Conservation (phyloP, 1,140 invertebrate genomes). For the Anastatus disparis region DNA sequence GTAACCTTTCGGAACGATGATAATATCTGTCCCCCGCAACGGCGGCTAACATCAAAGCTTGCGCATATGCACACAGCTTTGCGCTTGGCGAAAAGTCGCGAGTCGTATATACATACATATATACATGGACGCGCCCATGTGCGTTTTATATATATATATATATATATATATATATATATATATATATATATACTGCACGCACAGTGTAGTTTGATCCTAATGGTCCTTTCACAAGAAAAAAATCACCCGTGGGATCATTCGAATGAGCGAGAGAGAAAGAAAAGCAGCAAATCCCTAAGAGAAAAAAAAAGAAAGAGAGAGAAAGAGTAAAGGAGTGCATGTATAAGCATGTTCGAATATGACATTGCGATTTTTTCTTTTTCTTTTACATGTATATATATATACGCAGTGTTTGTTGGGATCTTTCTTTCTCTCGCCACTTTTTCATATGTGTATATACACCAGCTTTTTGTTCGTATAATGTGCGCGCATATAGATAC, state of each 20-base stretch:
- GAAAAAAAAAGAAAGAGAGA: background rate
- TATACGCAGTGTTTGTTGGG: background rate
- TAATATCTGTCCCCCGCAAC: conserved; percentile 65
- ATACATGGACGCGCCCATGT: conserved; percentile 60
- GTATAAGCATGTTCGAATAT: conserved; percentile 41
- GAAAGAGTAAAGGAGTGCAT: background rate
- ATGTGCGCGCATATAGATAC: background rate
- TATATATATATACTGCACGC: conserved; percentile 43
- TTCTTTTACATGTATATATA: conserved; percentile 1
- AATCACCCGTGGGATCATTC: conserved; percentile 41
- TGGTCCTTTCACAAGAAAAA: conserved; percentile 50
- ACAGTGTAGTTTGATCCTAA: conserved; percentile 59
- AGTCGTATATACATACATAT: conserved; percentile 46
- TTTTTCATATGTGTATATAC: background rate
- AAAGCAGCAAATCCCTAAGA: too few relatives aligned
- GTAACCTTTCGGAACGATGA: conserved; percentile 53
- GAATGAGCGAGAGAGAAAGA: background rate
- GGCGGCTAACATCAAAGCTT: conserved; percentile 64
- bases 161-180: conserved; percentile 47
- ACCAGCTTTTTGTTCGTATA: too few relatives aligned
- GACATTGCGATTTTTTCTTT: conserved; percentile 39
- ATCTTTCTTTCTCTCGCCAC: background rate
- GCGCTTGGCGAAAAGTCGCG: conserved; percentile 50
- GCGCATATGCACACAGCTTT: too few relatives aligned
- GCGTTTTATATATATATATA: conserved; percentile 52